Evolutionary conservation across 2,113 vertebrate species (phyloP), one percentile per base, ranked within the genome.

Genomic region (Ploceus nigricollis): DNA sequence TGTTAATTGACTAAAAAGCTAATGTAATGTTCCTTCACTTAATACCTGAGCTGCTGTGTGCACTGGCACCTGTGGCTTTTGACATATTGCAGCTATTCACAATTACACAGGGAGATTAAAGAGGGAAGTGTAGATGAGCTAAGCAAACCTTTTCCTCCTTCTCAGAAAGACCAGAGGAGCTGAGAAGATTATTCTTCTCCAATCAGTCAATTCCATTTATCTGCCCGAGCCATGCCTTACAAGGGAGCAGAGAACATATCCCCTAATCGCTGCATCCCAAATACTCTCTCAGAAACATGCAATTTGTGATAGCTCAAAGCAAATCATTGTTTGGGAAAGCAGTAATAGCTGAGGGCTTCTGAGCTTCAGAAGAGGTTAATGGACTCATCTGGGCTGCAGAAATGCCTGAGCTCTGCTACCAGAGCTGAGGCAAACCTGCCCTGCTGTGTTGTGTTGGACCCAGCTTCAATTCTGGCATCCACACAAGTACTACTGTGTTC

Each of bases 1-100:
- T 33, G 64, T 85, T 96, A 95, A 94, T 95, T 94, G 79, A 22
- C 88, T 93, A 71, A 91, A 92, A 94, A 92, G 39, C 63, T 91
- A 77, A 56, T 58, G 37, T 78, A 88, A 64, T 84, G 15, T 79
- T 92, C 80, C 77, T 90, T 86, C 71, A 1, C 60, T 78, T 78
- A 72, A 81, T 89, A 95, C 72, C 95, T 94, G 78, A 72, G 58
- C 70, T 66, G 31, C 76, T 76, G 63, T 4, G 1, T 87, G 28
- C 8, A 0, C 72, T 61, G 54, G 56, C 51, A 90, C 66, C 66
- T 86, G 60, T 77, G 57, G 79, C 61, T 89, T 90, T 61, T 96
- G 88, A 81, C 45, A 28, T 84, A 87, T 47, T 60, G 65, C 81
- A 82, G 64, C 72, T 89, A 66, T 73, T 92, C 53, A 18, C 42